These are phyloP conservation scores for Calyptomena viridis DNA, from an alignment of 2,113 vertebrate species.

Conservation along the genomic window DNA sequence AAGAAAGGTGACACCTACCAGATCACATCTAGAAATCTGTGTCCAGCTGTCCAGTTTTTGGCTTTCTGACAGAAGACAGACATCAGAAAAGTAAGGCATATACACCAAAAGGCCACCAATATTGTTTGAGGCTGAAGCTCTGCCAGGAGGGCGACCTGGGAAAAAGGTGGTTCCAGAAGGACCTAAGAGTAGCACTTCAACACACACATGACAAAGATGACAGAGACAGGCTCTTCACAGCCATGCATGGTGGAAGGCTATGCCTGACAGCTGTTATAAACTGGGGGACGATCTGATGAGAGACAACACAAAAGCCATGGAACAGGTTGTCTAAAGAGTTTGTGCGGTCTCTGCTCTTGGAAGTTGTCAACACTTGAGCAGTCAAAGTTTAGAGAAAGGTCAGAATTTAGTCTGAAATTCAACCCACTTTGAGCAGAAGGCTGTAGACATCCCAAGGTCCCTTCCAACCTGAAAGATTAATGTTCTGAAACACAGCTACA, in stretches of 20 bases:
- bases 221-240: neutral
- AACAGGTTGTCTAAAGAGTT: neutral
- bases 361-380: neutral
- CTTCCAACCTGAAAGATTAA: neutral
- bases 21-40: neutral
- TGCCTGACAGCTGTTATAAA: neutral
- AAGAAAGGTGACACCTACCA: neutral
- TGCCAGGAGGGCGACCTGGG: neutral
- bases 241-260: neutral
- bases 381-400: neutral
- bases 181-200: neutral
- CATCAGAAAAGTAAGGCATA: neutral
- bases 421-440: neutral
- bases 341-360: neutral
- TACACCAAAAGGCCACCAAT: neutral
- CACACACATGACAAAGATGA: accelerated
- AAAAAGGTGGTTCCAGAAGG: neutral
- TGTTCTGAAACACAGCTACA: neutral
- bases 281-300: neutral
- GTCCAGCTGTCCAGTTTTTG: neutral
- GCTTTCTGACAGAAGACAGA: neutral
- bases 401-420: neutral
- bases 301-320: neutral
- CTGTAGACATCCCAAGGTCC: neutral
- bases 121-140: neutral